Base-by-base conservation (phyloP, 1,140 invertebrate genomes). In the Holotrichia oblita region DNA sequence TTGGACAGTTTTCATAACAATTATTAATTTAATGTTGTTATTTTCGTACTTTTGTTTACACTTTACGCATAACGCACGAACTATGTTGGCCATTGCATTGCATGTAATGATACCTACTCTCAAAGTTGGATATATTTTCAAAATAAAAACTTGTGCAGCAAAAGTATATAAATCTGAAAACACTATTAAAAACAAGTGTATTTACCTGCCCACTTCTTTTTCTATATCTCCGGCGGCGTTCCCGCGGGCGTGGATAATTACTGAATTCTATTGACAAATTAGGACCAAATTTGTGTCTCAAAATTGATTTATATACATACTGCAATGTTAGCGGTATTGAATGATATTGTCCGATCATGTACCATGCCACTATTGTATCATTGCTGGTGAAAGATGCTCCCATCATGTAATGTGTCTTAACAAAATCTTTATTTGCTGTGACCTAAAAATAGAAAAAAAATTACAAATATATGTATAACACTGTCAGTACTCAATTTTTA, bases 231-330 rank as follows among this genome's bases (percentile, higher is more conserved):
- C n/a, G n/a, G n/a, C n/a, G n/a, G n/a, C n/a, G n/a, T n/a, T n/a
- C n/a, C n/a, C n/a, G n/a, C n/a, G 93, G 91, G 83, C 95, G 86
- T 0, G 94, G 94, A 85, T 93, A 89, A 84, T 94, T 95, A 4
- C 88, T 87, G 0, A 93, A 89, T 3, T 85, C 85, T 59, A 97
- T 91, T 0, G 85, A 82, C 78, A 86, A 85, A 7, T 84, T 82
- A 12, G 87, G 61, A 24, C 80, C 80, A 78, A 83, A 59, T 40
- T 86, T 87, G 48, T 82, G 6, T 93, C 84, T 55, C 55, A 85
- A 81, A 3, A 85, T 81, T 0, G 81, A 48, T 69, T 85, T 84
- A 42, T 85, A 61, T 0, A 82, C 75, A 12, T 85, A 78, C n/a
- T 79, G 80, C 14, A 85, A 34, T 22, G 83, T 75, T 55, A 85